Evolutionary conservation across 1,140 invertebrate genomes (phyloP).

Genomic region (Drosophila ambigua): DNA sequence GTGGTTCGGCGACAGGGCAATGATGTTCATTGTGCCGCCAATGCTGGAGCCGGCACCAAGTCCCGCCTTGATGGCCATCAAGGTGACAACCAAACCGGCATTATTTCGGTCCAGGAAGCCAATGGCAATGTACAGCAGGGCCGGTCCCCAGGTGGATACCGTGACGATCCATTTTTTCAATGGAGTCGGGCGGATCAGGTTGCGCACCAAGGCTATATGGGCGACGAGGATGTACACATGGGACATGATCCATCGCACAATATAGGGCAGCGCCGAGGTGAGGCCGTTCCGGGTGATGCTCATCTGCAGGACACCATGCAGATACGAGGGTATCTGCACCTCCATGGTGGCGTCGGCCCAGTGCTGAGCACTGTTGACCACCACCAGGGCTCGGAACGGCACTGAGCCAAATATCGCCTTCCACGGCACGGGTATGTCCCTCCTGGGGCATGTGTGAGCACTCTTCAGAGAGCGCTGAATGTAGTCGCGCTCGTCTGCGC

Average conservation of each 20-base stretch:
- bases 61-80: slow-evolving; percentile 89
- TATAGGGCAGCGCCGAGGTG: slow-evolving; percentile 91
- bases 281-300: slow-evolving; percentile 90
- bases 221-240: slow-evolving; percentile 85
- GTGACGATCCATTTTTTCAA: slow-evolving; percentile 88
- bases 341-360: slow-evolving; percentile 97
- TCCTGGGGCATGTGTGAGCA: slow-evolving; percentile 66
- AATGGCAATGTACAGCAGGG: slow-evolving; percentile 86
- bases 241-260: slow-evolving; percentile 88
- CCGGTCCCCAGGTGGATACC: slow-evolving; percentile 86
- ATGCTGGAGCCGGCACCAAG: slow-evolving; percentile 90
- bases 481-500: slow-evolving; percentile 86
- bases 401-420: slow-evolving; percentile 89
- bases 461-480: slow-evolving; percentile 85
- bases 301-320: slow-evolving; percentile 88
- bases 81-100: slow-evolving; percentile 84
- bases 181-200: slow-evolving; percentile 59
- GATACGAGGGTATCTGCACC: slow-evolving; percentile 90
- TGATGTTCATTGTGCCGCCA: slow-evolving; percentile 88
- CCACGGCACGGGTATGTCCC: slow-evolving; percentile 87
- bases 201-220: slow-evolving; percentile 46
- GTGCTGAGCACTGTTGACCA: slow-evolving; percentile 93
- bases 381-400: slow-evolving; percentile 93
- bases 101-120: slow-evolving; percentile 84
- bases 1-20: slow-evolving; percentile 91